phyloP scores from a whole-genome alignment of 2,888 invertebrate genomes.

The Drosophila melanosoma region DNA sequence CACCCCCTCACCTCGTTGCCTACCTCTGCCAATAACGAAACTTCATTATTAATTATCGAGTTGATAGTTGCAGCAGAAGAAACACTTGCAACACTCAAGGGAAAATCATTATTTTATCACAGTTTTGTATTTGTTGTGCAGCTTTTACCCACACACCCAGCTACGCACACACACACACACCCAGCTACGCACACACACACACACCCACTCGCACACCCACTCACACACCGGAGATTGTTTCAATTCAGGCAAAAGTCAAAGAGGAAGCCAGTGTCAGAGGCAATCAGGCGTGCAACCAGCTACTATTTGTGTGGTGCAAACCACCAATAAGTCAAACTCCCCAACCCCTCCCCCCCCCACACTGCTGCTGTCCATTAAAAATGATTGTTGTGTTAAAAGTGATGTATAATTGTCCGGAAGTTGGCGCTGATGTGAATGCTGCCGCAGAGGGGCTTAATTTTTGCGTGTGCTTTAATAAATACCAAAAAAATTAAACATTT shows the following conservation, averaged over 20 bases:
- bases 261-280: constrained; percentile 27
- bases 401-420: constrained; percentile 70
- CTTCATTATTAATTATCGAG: constrained; percentile 74
- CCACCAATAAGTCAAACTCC: background rate
- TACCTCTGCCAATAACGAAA: constrained; percentile 64
- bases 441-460: background rate
- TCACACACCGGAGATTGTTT: constrained; percentile 71
- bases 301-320: constrained; percentile 10
- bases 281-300: constrained; percentile 59
- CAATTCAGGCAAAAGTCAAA: constrained; percentile 68
- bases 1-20: constrained; percentile 7
- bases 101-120: constrained; percentile 28
- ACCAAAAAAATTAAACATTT: background rate
- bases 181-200: background rate
- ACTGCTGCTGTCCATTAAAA: constrained; percentile 48
- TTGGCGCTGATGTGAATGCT: constrained; percentile 3
- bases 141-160: constrained; percentile 52
- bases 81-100: constrained; percentile 16
- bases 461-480: background rate
- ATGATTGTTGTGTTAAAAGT: constrained; percentile 72
- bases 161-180: background rate
- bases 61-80: constrained; percentile 58
- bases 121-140: constrained; percentile 19
- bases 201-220: constrained; percentile 18
- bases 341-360: background rate